These are phyloP conservation scores for Galbula dea DNA, from an alignment of 2,113 vertebrate species.

Conservation along the genomic window DNA sequence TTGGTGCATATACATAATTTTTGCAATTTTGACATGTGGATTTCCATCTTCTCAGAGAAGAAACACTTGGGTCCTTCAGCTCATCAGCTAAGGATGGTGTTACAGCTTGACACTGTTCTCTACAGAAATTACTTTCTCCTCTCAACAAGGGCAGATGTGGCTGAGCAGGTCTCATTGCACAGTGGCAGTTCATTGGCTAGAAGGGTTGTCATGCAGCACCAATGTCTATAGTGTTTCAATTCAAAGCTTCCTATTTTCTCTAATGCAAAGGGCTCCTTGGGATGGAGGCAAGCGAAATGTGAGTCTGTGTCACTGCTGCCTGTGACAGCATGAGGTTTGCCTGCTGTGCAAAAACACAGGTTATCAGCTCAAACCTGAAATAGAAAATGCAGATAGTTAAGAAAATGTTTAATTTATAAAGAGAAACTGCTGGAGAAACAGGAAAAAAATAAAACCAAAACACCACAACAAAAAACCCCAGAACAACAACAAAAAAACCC, in stretches of 20 bases:
- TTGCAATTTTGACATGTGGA: neutral
- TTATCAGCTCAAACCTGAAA: slow-evolving; percentile 69
- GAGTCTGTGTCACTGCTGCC: neutral
- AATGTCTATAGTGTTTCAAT: neutral
- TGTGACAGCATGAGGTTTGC: slow-evolving; percentile 56
- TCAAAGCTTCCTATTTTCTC: neutral
- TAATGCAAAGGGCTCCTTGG: slow-evolving; percentile 17
- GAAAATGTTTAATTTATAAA: slow-evolving; percentile 69
- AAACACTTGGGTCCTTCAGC: neutral
- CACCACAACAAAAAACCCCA: no score
- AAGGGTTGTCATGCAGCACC: neutral
- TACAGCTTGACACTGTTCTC: neutral
- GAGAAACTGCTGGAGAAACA: slow-evolving; percentile 22
- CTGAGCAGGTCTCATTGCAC: neutral
- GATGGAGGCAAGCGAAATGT: slow-evolving; percentile 16
- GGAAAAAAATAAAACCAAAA: neutral
- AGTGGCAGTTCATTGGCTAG: neutral
- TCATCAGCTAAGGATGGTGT: neutral
- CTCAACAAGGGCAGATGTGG: neutral
- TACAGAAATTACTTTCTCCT: neutral
- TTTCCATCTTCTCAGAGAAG: neutral
- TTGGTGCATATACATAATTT: neutral
- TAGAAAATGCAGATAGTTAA: slow-evolving; percentile 66
- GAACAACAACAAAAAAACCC: no score
- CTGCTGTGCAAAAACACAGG: slow-evolving; percentile 63